These are phyloP conservation scores for Dicentrarchus labrax DNA, from an alignment of 2,113 vertebrate species.

Conservation along the genomic window DNA sequence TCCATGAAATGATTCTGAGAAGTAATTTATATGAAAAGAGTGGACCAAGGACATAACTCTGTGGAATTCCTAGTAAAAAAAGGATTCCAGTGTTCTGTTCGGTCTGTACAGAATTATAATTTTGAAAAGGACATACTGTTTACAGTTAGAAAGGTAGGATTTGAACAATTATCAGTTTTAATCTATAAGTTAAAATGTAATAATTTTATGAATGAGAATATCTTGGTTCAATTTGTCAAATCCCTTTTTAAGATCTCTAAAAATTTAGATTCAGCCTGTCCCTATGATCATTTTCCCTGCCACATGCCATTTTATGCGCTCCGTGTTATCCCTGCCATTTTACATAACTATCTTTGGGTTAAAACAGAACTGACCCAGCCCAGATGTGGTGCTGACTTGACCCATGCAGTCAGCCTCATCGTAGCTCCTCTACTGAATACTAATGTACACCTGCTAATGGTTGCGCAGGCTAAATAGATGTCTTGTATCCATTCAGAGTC, in stretches of 20 bases:
- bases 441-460: conserved; percentile 82
- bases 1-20: not conserved
- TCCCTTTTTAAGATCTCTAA: not conserved
- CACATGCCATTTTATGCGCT: conserved; percentile 18
- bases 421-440: conserved; percentile 70
- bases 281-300: conserved; percentile 9
- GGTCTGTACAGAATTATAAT: not conserved
- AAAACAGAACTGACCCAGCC: conserved; percentile 61
- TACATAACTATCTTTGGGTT: conserved; percentile 57
- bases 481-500: conserved; percentile 75
- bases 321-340: conserved; percentile 37
- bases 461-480: conserved; percentile 72
- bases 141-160: not conserved
- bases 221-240: not conserved
- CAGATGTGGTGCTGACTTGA: conserved; percentile 77
- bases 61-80: not conserved
- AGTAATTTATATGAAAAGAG: not conserved
- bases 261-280: conserved; percentile 1
- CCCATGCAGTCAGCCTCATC: conserved; percentile 66
- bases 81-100: too few relatives aligned
- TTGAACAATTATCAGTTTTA: not conserved
- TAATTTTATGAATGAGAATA: not conserved
- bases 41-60: not conserved
- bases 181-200: not conserved
- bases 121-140: not conserved